Base-by-base conservation (phyloP, 2,888 invertebrate species). In the Amitus sp. region DNA sequence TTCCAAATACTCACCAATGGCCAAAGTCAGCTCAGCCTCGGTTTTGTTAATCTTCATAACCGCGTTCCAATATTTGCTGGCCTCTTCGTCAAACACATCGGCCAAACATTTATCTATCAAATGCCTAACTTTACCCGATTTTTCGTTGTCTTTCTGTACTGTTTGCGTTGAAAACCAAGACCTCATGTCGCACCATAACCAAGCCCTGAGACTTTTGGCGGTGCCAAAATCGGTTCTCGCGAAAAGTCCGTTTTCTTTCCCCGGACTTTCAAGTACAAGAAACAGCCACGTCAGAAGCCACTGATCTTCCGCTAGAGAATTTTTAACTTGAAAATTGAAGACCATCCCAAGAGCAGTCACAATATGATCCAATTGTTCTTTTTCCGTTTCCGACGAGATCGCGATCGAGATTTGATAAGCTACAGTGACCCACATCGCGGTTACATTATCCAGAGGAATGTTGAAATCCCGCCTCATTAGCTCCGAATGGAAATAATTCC, bases 131-230 rank as follows among this genome's bases (percentile, higher is more conserved):
- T 62, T 55, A 15, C 66, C 51, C 2, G 20, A 9, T 9, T 69
- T 45, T 20, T 56, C 37, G 12, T 62, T 39, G 20, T 61, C 17
- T 17, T 54, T 47, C 7, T 61, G 49, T 1, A 33, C 52, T 23
- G n/a, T n/a, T n/a, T n/a, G n/a, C 40, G 12, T n/a, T 2, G 61
- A 39, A 20, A 73, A 58, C 79, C 78, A 80, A 47, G 69, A 65
- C 10, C 79, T 47, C 3, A 80, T 37, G 12, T 72, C 77, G 9
- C 74, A 34, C 37, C 78, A 78, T 46, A 80, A 67, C 50, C 74
- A 80, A 48, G 76, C 78, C 17, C 76, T 72, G 40, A 80, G 64
- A 54, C 80, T 80, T 30, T 69, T 70, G 1, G 67, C 65, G 7
- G 69, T 54, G 10, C 65, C 55, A 28, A 53, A 48, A 34, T 71